Evolutionary conservation across 2,797 vertebrate species (phyloP), one percentile per base, ranked within the genome.

Genomic region (Lindbergichthys nudifrons): DNA sequence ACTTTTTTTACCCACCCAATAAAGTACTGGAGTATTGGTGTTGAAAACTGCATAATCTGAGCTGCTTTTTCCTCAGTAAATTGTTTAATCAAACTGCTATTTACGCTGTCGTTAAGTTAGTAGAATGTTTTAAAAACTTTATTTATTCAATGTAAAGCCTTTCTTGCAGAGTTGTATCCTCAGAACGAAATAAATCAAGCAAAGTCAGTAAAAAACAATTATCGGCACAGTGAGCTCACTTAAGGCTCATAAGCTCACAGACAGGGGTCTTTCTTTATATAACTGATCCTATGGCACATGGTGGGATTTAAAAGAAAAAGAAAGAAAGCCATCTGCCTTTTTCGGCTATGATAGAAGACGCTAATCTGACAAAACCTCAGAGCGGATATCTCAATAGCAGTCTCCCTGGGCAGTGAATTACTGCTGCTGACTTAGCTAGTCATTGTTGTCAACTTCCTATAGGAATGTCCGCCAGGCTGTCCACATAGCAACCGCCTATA

Each of bases 311-410:
- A 82, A 77, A 70, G 58, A 59, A 64, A 73, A 64, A 36, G 32
- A 69, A 74, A 61, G 56, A 64, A 73, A 64, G 52, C 77, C 73
- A 86, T 83, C 84, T 81, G 72, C 45, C 67, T 53, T 41, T 53
- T 50, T 65, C 21, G 16, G 69, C 81, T 50, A 26, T 12, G 58
- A 79, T 77, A 79, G 74, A 68, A 83, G 85, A 86, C 73, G 73
- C 87, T 91, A 88, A 90, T 85, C 81, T 87, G 87, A 80, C 85
- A 83, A 84, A 91, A 88, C 83, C 85, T 87, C 77, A 54, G 75
- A 77, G 77, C 45, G 57, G 85, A 90, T 82, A 83, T 89, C 87
- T 90, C 77, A 87, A 88, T 88, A 77, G 75, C 52, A 48, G 83
- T 81, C 81, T 88, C 80, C 73, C 64, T 76, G 75, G 68, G 77